Base-by-base conservation (phyloP, 2,113 vertebrate genomes). In the Osmerus mordax region DNA sequence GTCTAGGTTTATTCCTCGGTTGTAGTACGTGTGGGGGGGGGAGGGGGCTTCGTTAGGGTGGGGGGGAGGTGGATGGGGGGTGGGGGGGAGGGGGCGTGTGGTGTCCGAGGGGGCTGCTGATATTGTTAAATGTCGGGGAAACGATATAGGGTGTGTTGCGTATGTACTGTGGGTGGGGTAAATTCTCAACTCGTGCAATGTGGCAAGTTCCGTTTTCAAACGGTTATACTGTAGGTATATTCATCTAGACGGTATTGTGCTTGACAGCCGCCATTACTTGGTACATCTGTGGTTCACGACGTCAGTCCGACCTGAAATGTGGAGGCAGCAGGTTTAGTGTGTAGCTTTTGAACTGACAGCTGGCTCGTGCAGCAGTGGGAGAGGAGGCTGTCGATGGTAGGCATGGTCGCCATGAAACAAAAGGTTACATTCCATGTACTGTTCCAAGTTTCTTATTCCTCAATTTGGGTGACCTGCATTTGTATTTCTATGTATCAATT, bases 381-480 rank as follows among this genome's bases (percentile, higher is more conserved):
- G 53, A 53, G 61, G 68, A 65, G 56, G 61, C 75, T 80, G 32
- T 60, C 72, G 64, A 72, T 14, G 53, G 32, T 72, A 32, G 68
- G 72, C 41, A 74, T 60, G 36, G 56, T 73, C 82, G 81, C 66
- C 62, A 78, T 65, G 69, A 80, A 72, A 72, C 81, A 62, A 78
- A 68, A 67, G 71, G 81, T 88, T 80, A 87, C 89, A 91, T 91
- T 91, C 88, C 87, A 85, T 88, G 16, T 16, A 5, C 59, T 87
- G 75, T 78, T 86, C 72, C 80, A 47, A 83, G 67, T 79, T 85
- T 82, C 63, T 82, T 82, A 69, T 76, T 84, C 32, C 64, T 55
- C 70, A 47, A 70, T 64, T 83, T 25, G 67, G 74, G 80, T 82
- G 74, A 78, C 53, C 68, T 77, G 71, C 76, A 81, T 86, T 87